Conservation (phyloP, 2,797 vertebrate species). For the Etheostoma perlongum region DNA sequence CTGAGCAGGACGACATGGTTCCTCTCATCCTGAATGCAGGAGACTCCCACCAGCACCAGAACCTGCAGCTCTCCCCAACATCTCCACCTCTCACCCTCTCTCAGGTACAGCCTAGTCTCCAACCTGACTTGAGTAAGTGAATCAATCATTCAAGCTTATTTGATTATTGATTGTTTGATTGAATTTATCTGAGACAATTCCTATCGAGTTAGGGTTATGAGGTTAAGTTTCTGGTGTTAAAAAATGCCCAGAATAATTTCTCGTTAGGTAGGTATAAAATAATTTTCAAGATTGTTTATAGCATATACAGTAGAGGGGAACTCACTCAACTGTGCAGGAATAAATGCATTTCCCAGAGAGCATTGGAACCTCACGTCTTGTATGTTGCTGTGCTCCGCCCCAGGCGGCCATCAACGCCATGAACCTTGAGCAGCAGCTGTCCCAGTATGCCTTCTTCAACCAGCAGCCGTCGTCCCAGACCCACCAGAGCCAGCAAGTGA, state of each 20-base stretch:
- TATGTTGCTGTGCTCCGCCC: slow-evolving; percentile 4
- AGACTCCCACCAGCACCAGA: slow-evolving; percentile 87
- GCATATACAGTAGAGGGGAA: neutral
- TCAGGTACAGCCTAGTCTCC: slow-evolving; percentile 82
- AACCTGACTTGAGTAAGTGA: neutral
- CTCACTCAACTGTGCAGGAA: neutral
- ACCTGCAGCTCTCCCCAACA: slow-evolving; percentile 87
- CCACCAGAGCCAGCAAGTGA: slow-evolving; percentile 75
- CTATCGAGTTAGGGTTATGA: neutral
- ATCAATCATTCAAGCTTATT: neutral
- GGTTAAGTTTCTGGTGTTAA: neutral
- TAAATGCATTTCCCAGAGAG: neutral
- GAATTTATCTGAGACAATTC: neutral
- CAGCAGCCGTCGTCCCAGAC: slow-evolving; percentile 87
- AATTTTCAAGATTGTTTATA: slow-evolving; percentile 2
- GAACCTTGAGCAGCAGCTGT: slow-evolving; percentile 92
- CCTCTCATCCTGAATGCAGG: slow-evolving; percentile 87
- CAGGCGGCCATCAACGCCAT: slow-evolving; percentile 92
- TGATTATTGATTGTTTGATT: neutral
- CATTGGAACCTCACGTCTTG: neutral
- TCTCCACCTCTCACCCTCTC: slow-evolving; percentile 88
- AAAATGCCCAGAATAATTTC: neutral
- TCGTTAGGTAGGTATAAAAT: neutral
- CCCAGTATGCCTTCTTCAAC: slow-evolving; percentile 91
- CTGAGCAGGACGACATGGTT: slow-evolving; percentile 84